phyloP scores from a whole-genome alignment of 2,888 invertebrate species.

The Brachypterus glaber region DNA sequence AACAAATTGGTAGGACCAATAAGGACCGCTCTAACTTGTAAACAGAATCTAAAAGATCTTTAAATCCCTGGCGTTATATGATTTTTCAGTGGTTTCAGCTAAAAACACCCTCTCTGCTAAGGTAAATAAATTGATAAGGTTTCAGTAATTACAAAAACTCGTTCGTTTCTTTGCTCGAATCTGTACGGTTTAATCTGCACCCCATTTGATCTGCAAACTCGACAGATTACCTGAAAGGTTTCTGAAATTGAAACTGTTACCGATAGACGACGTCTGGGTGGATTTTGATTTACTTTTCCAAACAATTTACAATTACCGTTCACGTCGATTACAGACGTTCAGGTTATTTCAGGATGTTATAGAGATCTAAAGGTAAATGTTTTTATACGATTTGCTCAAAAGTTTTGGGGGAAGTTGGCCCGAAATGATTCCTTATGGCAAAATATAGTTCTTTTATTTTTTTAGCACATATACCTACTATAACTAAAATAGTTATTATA shows the following conservation, averaged over 20 bases:
- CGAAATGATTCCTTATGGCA: no score
- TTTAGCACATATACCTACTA: no score
- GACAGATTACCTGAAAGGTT: conserved; percentile 37
- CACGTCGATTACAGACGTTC: conserved; percentile 22
- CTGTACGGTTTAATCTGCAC: conserved; percentile 33
- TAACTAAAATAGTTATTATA: no score
- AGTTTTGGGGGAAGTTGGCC: no score
- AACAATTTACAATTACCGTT: conserved; percentile 29
- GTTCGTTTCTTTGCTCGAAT: conserved; percentile 33
- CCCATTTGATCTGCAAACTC: conserved; percentile 35
- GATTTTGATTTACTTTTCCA: conserved; percentile 33
- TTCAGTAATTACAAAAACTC: conserved; percentile 37
- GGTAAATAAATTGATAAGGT: conserved; percentile 22
- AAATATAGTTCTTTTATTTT: no score
- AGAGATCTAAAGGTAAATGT: no score
- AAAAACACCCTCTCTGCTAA: conserved; percentile 11
- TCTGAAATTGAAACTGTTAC: conserved; percentile 37
- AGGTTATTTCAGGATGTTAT: no score
- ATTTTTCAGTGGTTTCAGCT: conserved; percentile 11
- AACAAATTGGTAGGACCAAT: no score
- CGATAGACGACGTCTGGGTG: conserved; percentile 23
- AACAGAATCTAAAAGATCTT: no score
- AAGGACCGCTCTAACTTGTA: no score
- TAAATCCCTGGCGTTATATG: no score
- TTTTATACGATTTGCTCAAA: no score